Conservation (phyloP, 2,888 invertebrate genomes). For the Sipha maydis region DNA sequence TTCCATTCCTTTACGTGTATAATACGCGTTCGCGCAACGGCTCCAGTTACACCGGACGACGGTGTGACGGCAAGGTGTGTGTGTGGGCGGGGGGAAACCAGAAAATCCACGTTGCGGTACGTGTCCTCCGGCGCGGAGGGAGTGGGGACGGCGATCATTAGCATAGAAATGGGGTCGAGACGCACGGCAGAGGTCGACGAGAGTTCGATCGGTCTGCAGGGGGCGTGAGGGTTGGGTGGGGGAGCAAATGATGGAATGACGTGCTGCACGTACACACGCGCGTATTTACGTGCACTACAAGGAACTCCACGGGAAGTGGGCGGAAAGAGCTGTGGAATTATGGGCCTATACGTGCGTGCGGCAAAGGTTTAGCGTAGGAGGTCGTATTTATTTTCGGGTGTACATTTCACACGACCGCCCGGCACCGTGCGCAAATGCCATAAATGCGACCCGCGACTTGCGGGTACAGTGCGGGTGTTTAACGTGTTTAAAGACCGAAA, state of each 20-base stretch:
- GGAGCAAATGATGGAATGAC: neutral
- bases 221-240: no score
- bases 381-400: neutral
- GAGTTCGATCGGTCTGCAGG: neutral
- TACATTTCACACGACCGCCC: neutral
- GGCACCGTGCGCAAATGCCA: neutral
- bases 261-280: neutral
- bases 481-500: conserved; percentile 5
- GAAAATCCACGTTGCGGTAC: neutral
- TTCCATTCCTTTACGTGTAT: neutral
- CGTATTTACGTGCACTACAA: neutral
- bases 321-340: conserved; percentile 8
- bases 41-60: conserved; percentile 4
- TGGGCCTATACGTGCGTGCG: neutral
- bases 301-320: neutral
- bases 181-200: neutral
- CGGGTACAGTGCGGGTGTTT: neutral
- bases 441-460: no score
- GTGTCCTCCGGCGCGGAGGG: neutral
- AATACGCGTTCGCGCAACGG: neutral
- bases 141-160: conserved; percentile 11
- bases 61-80: neutral
- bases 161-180: conserved; percentile 51
- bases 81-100: neutral
- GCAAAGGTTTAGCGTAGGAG: conserved; percentile 7